These are phyloP conservation scores for Petrocephalus sullivani DNA, from an alignment of 2,797 vertebrate species.

Conservation along the genomic window DNA sequence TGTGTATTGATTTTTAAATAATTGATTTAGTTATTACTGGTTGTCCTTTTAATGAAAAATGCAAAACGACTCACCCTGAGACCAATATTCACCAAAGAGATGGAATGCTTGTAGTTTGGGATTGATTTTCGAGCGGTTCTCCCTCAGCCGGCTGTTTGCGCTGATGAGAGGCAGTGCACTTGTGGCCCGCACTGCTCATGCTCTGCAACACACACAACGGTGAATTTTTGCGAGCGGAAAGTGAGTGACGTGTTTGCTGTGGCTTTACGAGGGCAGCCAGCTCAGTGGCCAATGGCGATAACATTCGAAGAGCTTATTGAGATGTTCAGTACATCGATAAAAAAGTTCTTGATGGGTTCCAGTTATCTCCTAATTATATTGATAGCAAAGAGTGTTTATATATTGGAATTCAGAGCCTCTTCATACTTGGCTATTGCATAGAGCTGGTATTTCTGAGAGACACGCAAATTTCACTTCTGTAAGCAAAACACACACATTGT, in stretches of 20 bases:
- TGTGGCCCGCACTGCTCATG: background rate
- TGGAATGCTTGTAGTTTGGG: background rate
- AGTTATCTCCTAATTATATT: background rate
- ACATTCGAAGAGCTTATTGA: too few species aligned
- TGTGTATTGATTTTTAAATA: background rate
- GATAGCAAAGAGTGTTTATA: background rate
- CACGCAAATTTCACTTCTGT: conserved; percentile 61
- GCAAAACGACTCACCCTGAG: background rate
- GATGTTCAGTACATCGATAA: background rate
- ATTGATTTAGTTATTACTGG: conserved; percentile 19
- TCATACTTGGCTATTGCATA: background rate
- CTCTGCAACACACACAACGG: background rate
- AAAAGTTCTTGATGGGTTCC: background rate
- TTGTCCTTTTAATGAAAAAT: conserved; percentile 14
- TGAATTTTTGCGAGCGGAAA: background rate
- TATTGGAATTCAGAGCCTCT: background rate
- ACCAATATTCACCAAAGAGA: conserved; percentile 9
- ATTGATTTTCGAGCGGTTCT: background rate
- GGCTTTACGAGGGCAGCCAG: background rate
- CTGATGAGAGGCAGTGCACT: background rate
- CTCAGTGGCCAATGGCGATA: background rate
- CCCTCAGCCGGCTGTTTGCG: background rate
- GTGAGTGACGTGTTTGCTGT: background rate
- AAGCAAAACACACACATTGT: conserved; percentile 71
- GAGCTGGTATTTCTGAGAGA: background rate